Evolutionary conservation across 2,888 invertebrate species (phyloP).

Genomic region (Cephonodes hylas): DNA sequence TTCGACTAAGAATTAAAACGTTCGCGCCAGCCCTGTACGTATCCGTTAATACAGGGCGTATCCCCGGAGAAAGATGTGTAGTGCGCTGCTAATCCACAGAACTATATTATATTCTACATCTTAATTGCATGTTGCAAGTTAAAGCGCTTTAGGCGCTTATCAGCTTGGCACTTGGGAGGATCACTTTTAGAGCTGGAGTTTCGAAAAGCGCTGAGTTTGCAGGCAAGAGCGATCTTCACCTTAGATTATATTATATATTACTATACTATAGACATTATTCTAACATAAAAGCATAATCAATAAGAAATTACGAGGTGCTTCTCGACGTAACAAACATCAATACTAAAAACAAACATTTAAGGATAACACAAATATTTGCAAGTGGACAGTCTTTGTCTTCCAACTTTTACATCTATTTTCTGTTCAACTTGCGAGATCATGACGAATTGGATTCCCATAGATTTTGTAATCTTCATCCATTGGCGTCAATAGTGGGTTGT

Average conservation of each 20-base stretch:
- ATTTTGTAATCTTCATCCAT: too few species aligned
- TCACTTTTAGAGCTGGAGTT: background rate
- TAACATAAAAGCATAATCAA: too few species aligned
- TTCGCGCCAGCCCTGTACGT: background rate
- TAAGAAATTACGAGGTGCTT: too few species aligned
- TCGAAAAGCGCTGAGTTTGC: background rate
- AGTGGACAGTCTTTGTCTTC: too few species aligned
- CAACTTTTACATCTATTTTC: too few species aligned
- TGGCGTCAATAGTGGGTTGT: too few species aligned
- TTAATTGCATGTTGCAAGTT: background rate
- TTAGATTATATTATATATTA: background rate
- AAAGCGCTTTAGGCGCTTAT: background rate
- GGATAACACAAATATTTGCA: too few species aligned
- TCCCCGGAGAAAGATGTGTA: conserved; percentile 7
- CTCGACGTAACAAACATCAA: too few species aligned
- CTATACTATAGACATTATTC: too few species aligned
- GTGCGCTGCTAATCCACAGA: background rate
- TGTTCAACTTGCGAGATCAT: too few species aligned
- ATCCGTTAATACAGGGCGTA: background rate
- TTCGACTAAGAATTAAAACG: background rate
- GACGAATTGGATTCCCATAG: too few species aligned
- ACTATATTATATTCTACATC: background rate
- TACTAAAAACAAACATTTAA: too few species aligned
- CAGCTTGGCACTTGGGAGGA: background rate
- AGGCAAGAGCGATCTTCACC: background rate